Conservation (phyloP, 1,140 invertebrate species). For the Drosophila neocordata region DNA sequence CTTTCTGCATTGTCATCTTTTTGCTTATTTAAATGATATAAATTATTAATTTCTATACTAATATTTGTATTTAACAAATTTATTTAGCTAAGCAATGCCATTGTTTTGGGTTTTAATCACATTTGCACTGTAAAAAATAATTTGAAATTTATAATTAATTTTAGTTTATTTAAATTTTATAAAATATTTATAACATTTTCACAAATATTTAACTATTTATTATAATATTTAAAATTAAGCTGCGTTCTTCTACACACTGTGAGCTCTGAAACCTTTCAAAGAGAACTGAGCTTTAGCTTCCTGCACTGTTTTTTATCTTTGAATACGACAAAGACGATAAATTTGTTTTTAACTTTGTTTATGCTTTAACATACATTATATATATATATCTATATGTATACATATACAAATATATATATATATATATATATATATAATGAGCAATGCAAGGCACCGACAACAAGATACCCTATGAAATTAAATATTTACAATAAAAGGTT, state of each 20-base stretch:
- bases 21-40: background rate
- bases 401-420: background rate
- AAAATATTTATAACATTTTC: no score
- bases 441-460: background rate
- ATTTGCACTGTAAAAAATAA: constrained; percentile 1
- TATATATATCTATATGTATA: background rate
- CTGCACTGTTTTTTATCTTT: background rate
- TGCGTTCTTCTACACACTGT: background rate
- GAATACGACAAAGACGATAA: constrained; percentile 11
- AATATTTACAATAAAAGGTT: no score
- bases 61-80: background rate
- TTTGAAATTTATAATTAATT: background rate
- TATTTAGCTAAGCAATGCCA: constrained; percentile 2
- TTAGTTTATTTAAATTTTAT: background rate
- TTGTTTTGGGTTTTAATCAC: background rate
- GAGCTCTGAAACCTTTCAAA: background rate
- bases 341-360: constrained; percentile 12
- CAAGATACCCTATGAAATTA: background rate
- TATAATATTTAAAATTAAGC: no score
- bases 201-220: no score
- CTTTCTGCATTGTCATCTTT: background rate
- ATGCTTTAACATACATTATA: background rate
- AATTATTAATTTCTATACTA: background rate
- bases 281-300: constrained; percentile 2
- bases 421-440: background rate